Evolutionary conservation across 2,888 invertebrate species (phyloP).

Genomic region (Nemoura dubitans): DNA sequence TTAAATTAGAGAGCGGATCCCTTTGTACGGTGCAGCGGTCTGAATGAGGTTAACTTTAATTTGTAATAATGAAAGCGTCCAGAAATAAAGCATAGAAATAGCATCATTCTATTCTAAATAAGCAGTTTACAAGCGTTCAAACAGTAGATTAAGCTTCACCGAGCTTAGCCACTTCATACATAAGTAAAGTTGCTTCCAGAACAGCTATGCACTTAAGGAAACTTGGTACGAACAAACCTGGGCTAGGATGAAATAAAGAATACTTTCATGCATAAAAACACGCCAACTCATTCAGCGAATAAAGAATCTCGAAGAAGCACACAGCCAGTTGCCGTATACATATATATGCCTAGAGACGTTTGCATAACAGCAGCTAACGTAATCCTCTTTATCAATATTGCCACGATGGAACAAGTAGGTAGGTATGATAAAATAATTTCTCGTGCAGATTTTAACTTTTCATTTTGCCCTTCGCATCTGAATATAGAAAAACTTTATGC

Average conservation of each 20-base stretch:
- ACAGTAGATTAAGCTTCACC: slow-evolving; percentile 12
- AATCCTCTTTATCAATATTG: slow-evolving; percentile 12
- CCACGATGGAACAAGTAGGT: background rate
- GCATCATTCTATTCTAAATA: background rate
- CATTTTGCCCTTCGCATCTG: background rate
- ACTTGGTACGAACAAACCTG: background rate
- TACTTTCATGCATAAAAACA: slow-evolving; percentile 12
- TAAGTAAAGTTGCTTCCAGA: background rate
- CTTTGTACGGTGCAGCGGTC: background rate
- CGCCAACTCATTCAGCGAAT: background rate
- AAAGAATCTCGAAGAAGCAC: background rate
- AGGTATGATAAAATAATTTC: background rate
- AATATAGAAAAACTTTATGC: background rate
- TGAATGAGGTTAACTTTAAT: background rate
- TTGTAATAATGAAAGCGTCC: background rate
- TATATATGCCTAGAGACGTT: background rate
- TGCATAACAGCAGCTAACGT: background rate
- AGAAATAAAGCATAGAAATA: slow-evolving; percentile 5
- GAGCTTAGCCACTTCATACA: background rate
- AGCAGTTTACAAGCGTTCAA: slow-evolving; percentile 7
- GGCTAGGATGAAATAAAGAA: background rate
- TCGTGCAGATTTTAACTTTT: background rate
- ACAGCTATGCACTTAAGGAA: background rate
- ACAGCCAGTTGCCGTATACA: too few species aligned
- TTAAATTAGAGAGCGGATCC: background rate